phyloP scores from a whole-genome alignment of 1,140 invertebrate genomes.

The Papilio dardanus region DNA sequence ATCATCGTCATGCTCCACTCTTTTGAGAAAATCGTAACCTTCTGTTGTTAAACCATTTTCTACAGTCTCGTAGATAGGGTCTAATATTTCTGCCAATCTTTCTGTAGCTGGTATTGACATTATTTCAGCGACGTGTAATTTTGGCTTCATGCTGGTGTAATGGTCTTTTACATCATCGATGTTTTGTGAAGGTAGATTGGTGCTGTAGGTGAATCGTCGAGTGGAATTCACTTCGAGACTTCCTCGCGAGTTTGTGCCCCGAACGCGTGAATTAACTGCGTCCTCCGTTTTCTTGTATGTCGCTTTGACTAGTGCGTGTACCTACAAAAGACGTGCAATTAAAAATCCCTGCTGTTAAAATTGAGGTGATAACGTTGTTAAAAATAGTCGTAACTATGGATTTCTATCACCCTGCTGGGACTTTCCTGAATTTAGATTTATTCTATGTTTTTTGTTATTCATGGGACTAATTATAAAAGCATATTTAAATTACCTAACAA shows the following conservation, averaged over 20 bases:
- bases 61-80: constrained; percentile 75
- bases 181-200: constrained; percentile 51
- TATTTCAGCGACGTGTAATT: constrained; percentile 73
- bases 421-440: background rate
- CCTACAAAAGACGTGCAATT: constrained; percentile 54
- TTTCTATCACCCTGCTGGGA: background rate
- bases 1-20: constrained; percentile 54
- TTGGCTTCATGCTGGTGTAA: constrained; percentile 60
- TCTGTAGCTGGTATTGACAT: constrained; percentile 74
- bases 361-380: background rate
- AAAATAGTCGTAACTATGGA: background rate
- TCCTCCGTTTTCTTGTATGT: constrained; percentile 77
- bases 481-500: background rate
- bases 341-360: constrained; percentile 2
- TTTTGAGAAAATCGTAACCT: constrained; percentile 61
- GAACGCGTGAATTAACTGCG: constrained; percentile 67
- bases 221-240: constrained; percentile 54
- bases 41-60: constrained; percentile 59
- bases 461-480: background rate
- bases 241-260: constrained; percentile 54
- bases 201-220: constrained; percentile 71
- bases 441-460: background rate
- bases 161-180: constrained; percentile 53
- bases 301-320: constrained; percentile 67
- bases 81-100: constrained; percentile 71